phyloP scores from a whole-genome alignment of 2,888 invertebrate genomes.

The Meiosimyza decipiens region DNA sequence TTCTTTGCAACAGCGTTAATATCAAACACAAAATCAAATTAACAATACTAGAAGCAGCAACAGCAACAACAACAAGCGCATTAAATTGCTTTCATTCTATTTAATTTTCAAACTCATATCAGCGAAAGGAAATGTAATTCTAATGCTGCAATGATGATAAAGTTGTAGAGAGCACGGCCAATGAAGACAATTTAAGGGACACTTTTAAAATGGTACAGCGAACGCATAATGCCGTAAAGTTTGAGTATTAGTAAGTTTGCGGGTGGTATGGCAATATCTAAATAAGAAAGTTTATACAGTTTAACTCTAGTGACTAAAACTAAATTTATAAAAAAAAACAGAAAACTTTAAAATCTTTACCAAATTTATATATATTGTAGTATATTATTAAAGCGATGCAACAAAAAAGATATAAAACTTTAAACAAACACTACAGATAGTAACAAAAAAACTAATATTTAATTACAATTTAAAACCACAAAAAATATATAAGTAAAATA shows the following conservation, averaged over 20 bases:
- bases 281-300: slow-evolving; percentile 28
- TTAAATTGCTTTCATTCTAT: slow-evolving; percentile 23
- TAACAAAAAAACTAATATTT: background rate
- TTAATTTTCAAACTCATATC: slow-evolving; percentile 32
- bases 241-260: too few species aligned
- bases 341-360: background rate
- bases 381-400: background rate
- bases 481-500: slow-evolving; percentile 33
- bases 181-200: too few species aligned
- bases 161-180: background rate
- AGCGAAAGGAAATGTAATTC: slow-evolving; percentile 20
- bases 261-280: slow-evolving; percentile 25
- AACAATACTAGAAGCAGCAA: slow-evolving; percentile 16
- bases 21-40: slow-evolving; percentile 17
- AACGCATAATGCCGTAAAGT: too few species aligned
- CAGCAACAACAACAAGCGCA: slow-evolving; percentile 20
- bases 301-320: slow-evolving; percentile 23
- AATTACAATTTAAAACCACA: background rate
- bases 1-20: slow-evolving; percentile 8
- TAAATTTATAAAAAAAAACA: slow-evolving; percentile 15
- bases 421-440: background rate
- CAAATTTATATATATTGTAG: too few species aligned
- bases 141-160: background rate
- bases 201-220: too few species aligned
- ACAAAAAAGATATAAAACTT: slow-evolving; percentile 8